These are phyloP conservation scores for Amphiura filiformis DNA, from an alignment of 35 echinoderm and acorn worm genomes.

Conservation along the genomic window DNA sequence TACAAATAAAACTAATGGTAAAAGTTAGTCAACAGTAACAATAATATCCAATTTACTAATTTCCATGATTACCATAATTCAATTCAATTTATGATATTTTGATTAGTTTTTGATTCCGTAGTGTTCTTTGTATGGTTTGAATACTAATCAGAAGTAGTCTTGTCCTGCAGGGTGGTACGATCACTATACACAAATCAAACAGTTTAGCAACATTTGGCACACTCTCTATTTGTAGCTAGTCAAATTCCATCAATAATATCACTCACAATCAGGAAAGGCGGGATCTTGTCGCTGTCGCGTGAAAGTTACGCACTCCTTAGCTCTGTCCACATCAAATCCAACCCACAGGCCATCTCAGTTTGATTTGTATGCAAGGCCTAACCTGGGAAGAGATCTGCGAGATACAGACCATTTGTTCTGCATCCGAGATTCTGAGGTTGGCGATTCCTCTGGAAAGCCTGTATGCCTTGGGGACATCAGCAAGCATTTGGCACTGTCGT, in stretches of 20 bases:
- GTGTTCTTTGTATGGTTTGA: neutral
- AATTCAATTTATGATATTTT: neutral
- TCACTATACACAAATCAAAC: neutral
- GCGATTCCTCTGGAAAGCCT: neutral
- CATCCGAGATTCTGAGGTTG: conserved; percentile 1
- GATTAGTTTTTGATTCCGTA: neutral
- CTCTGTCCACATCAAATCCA: neutral
- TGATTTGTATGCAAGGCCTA: neutral
- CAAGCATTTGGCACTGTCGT: neutral
- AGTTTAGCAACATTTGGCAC: neutral
- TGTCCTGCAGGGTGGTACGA: neutral
- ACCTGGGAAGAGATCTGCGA: neutral
- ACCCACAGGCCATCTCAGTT: neutral
- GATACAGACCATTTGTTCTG: conserved; percentile 14
- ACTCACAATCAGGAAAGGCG: neutral
- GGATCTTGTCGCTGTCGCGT: neutral
- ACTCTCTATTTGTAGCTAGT: neutral
- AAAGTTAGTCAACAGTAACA: neutral
- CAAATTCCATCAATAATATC: neutral
- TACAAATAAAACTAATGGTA: neutral
- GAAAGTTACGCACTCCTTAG: neutral
- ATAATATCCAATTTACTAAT: neutral
- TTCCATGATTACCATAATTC: conserved; percentile 7
- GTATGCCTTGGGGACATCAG: neutral
- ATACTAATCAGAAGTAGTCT: neutral